These are phyloP conservation scores for Oryctolagus cuniculus DNA, from an alignment of 2,113 vertebrate species.

Conservation along the genomic window DNA sequence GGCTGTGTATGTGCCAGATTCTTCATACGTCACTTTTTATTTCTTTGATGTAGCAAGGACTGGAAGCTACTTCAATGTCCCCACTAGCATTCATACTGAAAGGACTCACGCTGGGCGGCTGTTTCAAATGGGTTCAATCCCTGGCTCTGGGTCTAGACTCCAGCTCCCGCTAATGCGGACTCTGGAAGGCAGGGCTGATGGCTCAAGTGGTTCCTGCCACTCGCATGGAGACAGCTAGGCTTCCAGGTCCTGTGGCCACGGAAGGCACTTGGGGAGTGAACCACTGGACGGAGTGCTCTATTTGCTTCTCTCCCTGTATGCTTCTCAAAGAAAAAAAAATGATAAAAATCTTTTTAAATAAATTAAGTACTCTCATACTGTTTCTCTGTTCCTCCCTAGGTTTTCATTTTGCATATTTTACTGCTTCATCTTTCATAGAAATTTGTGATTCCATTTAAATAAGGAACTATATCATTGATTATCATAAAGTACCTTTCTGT, in stretches of 20 bases:
- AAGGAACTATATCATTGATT: neutral
- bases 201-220: too few relatives aligned
- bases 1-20: neutral
- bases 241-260: too few relatives aligned
- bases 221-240: too few relatives aligned
- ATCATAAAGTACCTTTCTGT: neutral
- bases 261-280: too few relatives aligned
- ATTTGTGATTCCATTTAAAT: neutral
- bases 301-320: too few relatives aligned
- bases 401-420: neutral
- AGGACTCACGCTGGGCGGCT: neutral
- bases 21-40: neutral
- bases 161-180: too few relatives aligned
- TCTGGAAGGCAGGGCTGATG: too few relatives aligned
- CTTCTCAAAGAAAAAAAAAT: too few relatives aligned
- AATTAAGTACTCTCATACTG: neutral
- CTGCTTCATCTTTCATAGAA: neutral
- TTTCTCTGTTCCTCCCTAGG: neutral
- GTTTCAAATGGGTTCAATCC: too few relatives aligned
- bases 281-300: too few relatives aligned
- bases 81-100: neutral
- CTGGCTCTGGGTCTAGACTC: too few relatives aligned
- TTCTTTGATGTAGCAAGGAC: neutral
- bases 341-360: too few relatives aligned
- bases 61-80: neutral